Conservation (phyloP, 2,797 vertebrate genomes). For the Zalophus californianus region DNA sequence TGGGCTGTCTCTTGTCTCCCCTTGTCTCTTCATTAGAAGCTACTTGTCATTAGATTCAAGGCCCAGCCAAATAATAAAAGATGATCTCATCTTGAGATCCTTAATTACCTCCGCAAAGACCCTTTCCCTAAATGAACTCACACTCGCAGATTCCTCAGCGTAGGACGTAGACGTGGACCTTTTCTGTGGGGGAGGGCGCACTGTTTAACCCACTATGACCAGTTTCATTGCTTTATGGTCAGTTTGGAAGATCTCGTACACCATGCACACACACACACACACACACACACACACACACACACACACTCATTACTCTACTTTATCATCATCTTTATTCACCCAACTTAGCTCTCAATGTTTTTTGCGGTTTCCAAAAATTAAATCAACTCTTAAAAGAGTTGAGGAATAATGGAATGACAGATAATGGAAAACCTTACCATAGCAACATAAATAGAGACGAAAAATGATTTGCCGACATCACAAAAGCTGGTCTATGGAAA, state of each 20-base stretch:
- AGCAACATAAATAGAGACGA: not conserved
- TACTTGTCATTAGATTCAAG: not conserved
- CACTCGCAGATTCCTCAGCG: not conserved
- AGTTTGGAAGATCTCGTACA: not conserved
- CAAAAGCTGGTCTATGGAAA: not conserved
- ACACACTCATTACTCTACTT: not conserved
- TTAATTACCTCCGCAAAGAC: not conserved
- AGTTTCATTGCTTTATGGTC: not conserved
- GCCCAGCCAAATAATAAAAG: not conserved
- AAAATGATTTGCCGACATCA: not conserved
- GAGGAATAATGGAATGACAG: not conserved
- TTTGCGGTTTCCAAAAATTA: not conserved
- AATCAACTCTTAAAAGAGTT: not conserved
- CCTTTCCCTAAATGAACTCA: not conserved
- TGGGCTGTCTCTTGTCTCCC: not conserved
- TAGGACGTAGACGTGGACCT: not conserved
- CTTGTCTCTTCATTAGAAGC: not conserved
- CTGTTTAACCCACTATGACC: not conserved
- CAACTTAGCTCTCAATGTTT: not conserved
- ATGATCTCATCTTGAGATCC: not conserved
- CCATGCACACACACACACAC: not conserved
- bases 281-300: no score
- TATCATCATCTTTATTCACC: not conserved
- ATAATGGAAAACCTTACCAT: not conserved
- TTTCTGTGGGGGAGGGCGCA: not conserved